Conservation (phyloP, 2,888 invertebrate species). For the Drosophila siamana region DNA sequence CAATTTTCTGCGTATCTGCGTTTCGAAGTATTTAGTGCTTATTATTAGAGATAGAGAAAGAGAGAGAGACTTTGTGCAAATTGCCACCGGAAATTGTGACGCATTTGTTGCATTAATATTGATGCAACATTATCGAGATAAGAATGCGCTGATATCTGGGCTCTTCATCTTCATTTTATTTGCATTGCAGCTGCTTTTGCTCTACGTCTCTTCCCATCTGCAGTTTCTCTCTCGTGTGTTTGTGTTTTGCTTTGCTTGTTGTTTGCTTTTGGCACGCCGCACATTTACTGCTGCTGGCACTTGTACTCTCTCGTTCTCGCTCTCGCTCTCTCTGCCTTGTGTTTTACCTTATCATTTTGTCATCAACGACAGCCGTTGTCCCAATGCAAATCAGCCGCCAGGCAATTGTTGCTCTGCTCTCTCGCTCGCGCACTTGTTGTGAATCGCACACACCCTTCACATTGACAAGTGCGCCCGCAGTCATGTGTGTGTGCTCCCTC, state of each 20-base stretch:
- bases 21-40: background rate
- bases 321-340: background rate
- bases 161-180: constrained; percentile 36
- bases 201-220: constrained; percentile 7
- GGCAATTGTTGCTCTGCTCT: constrained; percentile 33
- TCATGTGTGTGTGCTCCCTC: constrained; percentile 22
- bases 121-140: constrained; percentile 48
- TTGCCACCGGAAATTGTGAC: constrained; percentile 59
- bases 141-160: constrained; percentile 13
- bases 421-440: constrained; percentile 31
- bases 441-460: constrained; percentile 59
- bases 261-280: constrained; percentile 43
- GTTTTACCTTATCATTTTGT: constrained; percentile 59
- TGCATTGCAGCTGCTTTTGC: constrained; percentile 40
- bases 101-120: constrained; percentile 63
- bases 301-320: background rate
- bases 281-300: background rate
- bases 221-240: constrained; percentile 4
- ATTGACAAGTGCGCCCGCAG: constrained; percentile 64
- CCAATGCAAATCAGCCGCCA: constrained; percentile 61
- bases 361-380: constrained; percentile 53
- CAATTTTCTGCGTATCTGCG: background rate
- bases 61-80: background rate
- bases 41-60: constrained; percentile 10
- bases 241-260: constrained; percentile 46